These are phyloP conservation scores for Philhelius pedissequus DNA, from an alignment of 2,888 invertebrate genomes.

Conservation along the genomic window DNA sequence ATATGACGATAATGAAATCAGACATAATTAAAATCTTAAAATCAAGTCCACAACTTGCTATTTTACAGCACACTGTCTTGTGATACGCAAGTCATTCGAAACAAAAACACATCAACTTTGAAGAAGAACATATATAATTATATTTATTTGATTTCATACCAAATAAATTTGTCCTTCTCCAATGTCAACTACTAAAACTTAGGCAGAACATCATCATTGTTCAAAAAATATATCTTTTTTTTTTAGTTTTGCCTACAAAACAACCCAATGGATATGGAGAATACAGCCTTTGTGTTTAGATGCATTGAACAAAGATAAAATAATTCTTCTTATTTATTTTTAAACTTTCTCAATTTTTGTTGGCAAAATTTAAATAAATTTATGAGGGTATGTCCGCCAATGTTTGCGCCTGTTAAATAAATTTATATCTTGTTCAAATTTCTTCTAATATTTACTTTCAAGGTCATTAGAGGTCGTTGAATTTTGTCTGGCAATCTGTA, in stretches of 20 bases:
- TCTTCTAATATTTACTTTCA: conserved; percentile 20
- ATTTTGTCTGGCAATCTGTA: background rate
- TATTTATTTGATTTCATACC: background rate
- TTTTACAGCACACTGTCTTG: background rate
- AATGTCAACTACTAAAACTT: conserved; percentile 53
- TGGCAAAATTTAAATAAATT: background rate
- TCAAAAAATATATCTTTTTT: conserved; percentile 44
- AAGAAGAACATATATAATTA: background rate
- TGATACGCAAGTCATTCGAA: background rate
- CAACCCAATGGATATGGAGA: conserved; percentile 5
- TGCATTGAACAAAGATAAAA: conserved; percentile 9
- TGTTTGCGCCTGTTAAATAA: background rate
- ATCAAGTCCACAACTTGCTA: background rate
- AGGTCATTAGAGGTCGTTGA: conserved; percentile 68
- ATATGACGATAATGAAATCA: too few relatives aligned
- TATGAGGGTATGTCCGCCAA: background rate
- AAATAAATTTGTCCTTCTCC: conserved; percentile 64
- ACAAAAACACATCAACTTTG: background rate
- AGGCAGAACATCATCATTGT: background rate
- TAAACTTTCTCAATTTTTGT: background rate
- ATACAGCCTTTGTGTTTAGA: background rate
- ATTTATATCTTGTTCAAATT: background rate
- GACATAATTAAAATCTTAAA: background rate
- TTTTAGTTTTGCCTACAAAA: background rate
- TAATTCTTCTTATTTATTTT: background rate